A percentile compares a stretch with the other conserved stretches of the same genome.
Evolutionary conservation across 2,797 vertebrate species (phyloP).

Genomic region (Discoglossus pictus): DNA sequence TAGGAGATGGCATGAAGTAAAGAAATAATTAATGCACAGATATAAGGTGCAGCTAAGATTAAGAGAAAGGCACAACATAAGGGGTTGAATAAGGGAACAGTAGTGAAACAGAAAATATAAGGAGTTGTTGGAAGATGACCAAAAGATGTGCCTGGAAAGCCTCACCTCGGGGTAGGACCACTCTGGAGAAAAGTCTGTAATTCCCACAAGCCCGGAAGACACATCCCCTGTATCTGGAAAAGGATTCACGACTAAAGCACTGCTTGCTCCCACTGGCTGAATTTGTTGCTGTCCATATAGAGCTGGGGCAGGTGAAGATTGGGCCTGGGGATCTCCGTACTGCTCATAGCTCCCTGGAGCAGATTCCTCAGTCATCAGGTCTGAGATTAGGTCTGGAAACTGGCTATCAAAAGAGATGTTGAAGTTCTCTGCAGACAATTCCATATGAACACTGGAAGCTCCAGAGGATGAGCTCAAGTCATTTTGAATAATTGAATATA

Average conservation of each 20-base stretch:
- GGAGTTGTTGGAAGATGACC: too few species aligned
- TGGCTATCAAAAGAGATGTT: slow-evolving; percentile 80
- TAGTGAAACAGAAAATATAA: too few species aligned
- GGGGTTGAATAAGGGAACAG: too few species aligned
- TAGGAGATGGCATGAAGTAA: too few species aligned
- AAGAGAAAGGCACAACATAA: too few species aligned
- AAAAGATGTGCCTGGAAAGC: not conserved
- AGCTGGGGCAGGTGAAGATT: slow-evolving; percentile 7
- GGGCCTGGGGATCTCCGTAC: slow-evolving; percentile 30
- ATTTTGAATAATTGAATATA: slow-evolving; percentile 53
- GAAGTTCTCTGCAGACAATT: slow-evolving; percentile 56
- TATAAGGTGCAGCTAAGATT: too few species aligned
- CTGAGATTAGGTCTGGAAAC: slow-evolving; percentile 85
- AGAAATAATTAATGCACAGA: too few species aligned
- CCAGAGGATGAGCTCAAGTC: slow-evolving; percentile 46
- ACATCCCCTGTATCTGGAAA: slow-evolving; percentile 65
- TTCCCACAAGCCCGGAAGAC: slow-evolving; percentile 64
- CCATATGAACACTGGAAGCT: slow-evolving; percentile 60
- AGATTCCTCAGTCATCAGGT: slow-evolving; percentile 73
- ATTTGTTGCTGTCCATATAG: slow-evolving; percentile 62
- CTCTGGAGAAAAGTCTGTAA: slow-evolving; percentile 88
- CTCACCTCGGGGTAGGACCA: slow-evolving; percentile 89
- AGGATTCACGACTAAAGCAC: slow-evolving; percentile 48
- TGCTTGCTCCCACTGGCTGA: slow-evolving; percentile 60
- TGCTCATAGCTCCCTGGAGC: slow-evolving; percentile 4